phyloP scores from a whole-genome alignment of 2,113 vertebrate species.

The Tragelaphus imberbis region DNA sequence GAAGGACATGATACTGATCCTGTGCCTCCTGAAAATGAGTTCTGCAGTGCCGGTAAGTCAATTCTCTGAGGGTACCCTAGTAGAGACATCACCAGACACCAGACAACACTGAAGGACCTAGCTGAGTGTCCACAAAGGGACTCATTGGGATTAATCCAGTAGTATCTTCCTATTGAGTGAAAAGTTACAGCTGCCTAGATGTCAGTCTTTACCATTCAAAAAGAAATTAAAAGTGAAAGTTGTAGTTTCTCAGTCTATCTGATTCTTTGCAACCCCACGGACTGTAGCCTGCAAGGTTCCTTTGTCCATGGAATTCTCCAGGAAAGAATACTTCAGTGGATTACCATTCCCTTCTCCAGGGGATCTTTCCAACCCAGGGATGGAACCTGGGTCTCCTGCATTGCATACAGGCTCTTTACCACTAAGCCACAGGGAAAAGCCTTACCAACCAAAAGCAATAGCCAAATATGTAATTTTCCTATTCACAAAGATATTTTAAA shows the following conservation, averaged over 20 bases:
- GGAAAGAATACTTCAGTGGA: neutral
- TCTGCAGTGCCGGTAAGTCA: conserved; percentile 71
- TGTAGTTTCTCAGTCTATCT: neutral
- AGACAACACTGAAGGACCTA: neutral
- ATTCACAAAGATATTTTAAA: neutral
- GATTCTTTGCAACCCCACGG: neutral
- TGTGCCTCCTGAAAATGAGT: conserved; percentile 52
- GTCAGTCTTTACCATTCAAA: neutral
- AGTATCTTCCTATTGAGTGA: neutral
- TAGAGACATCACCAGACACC: neutral
- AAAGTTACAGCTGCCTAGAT: neutral
- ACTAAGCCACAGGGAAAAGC: neutral
- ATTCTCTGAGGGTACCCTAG: neutral
- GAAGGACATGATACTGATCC: conserved; percentile 59
- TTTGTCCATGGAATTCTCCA: neutral
- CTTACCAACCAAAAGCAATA: neutral
- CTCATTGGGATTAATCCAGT: neutral
- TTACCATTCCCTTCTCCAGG: neutral
- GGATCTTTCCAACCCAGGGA: neutral
- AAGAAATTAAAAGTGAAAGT: neutral
- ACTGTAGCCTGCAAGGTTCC: neutral
- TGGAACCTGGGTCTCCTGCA: neutral
- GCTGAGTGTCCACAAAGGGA: neutral
- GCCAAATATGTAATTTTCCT: neutral
- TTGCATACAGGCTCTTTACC: neutral